phyloP scores from a whole-genome alignment of 2,113 vertebrate species.

The Galemys pyrenaicus region DNA sequence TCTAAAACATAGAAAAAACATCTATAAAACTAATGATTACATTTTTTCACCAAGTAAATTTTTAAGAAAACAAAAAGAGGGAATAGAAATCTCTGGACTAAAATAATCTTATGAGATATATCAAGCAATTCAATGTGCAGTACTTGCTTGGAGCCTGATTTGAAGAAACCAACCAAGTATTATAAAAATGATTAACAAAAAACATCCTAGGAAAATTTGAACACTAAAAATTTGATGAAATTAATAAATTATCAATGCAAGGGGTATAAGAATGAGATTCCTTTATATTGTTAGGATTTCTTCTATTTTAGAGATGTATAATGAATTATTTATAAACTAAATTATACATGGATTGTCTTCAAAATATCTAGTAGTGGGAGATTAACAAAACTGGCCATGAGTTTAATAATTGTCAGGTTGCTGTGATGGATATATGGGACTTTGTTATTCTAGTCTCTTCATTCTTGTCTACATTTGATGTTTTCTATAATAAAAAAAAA shows the following conservation, averaged over 20 bases:
- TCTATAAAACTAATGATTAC: neutral
- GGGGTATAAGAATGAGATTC: neutral
- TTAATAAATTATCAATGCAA: neutral
- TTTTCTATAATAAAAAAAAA: constrained; percentile 41
- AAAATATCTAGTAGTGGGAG: neutral
- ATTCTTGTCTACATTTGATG: neutral
- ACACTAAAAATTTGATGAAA: neutral
- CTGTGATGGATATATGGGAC: neutral
- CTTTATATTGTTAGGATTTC: neutral
- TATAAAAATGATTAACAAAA: neutral
- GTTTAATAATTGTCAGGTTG: neutral
- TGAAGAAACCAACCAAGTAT: neutral
- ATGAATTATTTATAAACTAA: neutral
- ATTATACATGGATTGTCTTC: neutral
- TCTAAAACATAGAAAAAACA: neutral
- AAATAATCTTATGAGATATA: constrained; percentile 9
- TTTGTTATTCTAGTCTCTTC: neutral
- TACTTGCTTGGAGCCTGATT: neutral
- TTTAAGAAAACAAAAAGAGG: neutral
- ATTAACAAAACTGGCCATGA: neutral
- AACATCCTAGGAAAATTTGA: neutral
- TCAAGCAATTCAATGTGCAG: neutral
- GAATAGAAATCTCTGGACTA: neutral
- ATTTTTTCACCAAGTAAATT: neutral
- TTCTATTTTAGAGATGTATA: constrained; percentile 1